Conservation (phyloP, 2,797 vertebrate genomes). For the Oryzias dopingdopingensis region DNA sequence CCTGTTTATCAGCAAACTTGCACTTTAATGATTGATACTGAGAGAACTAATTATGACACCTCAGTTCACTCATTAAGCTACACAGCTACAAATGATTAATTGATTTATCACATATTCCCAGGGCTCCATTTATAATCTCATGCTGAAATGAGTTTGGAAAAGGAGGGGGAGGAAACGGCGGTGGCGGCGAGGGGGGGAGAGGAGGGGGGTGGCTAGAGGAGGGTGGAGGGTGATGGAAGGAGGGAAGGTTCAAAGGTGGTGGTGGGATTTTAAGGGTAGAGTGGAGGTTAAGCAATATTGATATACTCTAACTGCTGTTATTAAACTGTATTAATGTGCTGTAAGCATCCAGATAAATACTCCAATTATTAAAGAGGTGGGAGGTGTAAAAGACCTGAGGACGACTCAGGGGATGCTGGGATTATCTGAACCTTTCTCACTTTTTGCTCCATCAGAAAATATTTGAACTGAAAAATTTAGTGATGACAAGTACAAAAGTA, state of each 20-base stretch:
- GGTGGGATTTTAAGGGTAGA: slow-evolving; percentile 43
- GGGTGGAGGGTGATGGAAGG: slow-evolving; percentile 29
- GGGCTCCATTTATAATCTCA: slow-evolving; percentile 80
- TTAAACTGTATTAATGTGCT: slow-evolving; percentile 46
- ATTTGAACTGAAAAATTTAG: no score
- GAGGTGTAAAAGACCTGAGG: slow-evolving; percentile 15
- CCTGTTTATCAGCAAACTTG: slow-evolving; percentile 72
- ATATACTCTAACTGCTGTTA: slow-evolving; percentile 45
- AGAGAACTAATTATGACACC: slow-evolving; percentile 77
- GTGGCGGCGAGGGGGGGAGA: background rate
- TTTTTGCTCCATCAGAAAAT: no score
- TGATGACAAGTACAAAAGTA: no score
- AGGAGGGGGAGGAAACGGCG: slow-evolving; percentile 19
- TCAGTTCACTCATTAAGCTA: slow-evolving; percentile 76
- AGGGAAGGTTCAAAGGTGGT: slow-evolving; percentile 45
- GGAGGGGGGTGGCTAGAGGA: slow-evolving; percentile 1
- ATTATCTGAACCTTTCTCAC: no score
- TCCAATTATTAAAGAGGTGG: slow-evolving; percentile 12
- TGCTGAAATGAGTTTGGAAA: slow-evolving; percentile 70
- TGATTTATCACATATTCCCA: slow-evolving; percentile 81
- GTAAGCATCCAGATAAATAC: slow-evolving; percentile 15
- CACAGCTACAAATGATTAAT: slow-evolving; percentile 80
- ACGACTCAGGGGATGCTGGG: background rate
- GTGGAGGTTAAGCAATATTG: slow-evolving; percentile 64
- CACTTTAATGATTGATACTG: slow-evolving; percentile 78